A percentile compares a stretch with the other conserved stretches of the same genome.
Conservation (phyloP, 1,140 invertebrate species). For the Cepaea nemoralis region DNA sequence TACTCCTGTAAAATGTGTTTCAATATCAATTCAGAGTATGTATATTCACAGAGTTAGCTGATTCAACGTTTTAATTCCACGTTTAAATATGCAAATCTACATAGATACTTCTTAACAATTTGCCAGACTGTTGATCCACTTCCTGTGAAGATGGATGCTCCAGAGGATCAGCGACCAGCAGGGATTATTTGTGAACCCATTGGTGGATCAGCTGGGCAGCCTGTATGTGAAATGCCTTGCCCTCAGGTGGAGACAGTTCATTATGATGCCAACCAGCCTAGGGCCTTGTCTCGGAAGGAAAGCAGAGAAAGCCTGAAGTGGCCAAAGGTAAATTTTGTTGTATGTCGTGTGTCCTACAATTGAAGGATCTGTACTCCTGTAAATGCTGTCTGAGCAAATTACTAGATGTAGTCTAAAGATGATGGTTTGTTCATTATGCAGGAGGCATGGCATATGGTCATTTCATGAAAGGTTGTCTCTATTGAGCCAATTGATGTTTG, state of each 20-base stretch:
- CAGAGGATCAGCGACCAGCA: slow-evolving; percentile 38
- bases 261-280: slow-evolving; percentile 24
- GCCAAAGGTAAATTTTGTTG: slow-evolving; percentile 23
- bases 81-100: too few species aligned
- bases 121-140: slow-evolving; percentile 46
- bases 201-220: neutral
- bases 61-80: too few species aligned
- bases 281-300: slow-evolving; percentile 23
- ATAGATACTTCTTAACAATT: too few species aligned
- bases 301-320: slow-evolving; percentile 26
- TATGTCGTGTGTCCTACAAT: neutral
- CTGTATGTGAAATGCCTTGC: neutral
- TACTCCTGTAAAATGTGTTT: too few species aligned
- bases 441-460: too few species aligned
- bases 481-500: too few species aligned
- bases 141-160: slow-evolving; percentile 47
- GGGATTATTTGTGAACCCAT: slow-evolving; percentile 25
- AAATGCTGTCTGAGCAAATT: neutral
- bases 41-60: too few species aligned
- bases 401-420: neutral
- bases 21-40: too few species aligned
- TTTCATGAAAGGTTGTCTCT: too few species aligned
- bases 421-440: too few species aligned
- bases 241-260: slow-evolving; percentile 14
- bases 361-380: neutral